Evolutionary conservation across 1,140 invertebrate species (phyloP), one percentile per base, ranked within the genome.

Genomic region (Rhynchophorus ferrugineus): DNA sequence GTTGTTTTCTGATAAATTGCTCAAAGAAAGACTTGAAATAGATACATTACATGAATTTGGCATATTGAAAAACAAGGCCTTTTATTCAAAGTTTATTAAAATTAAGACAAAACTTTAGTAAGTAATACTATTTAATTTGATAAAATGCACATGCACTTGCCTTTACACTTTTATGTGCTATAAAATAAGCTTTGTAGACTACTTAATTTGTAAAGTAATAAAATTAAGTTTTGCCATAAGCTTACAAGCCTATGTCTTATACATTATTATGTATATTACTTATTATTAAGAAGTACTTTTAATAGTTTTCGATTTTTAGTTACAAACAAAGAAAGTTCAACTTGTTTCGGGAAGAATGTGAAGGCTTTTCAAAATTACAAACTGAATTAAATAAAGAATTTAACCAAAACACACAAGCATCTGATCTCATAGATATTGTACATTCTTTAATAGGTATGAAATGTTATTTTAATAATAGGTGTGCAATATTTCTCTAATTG

Each of bases 291-390:
- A n/a, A 17, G 14, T 19, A 41, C 3, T 41, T 18, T 19, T 38
- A 34, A 21, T 9, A 39, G 18, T 17, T 48, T 9, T 7, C 43
- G 46, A 24, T 59, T 82, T 83, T 56, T 72, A 98, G 94, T 71
- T 99, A 98, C 70, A 99, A 99, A 70, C 97, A 99, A 70, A 84
- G 95, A 59, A 98, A 99, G 66, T 99, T 98, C 70, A 99, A 99
- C 76, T 77, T 99, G 51, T 91, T 98, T 65, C 79, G 95, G 43
- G 97, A 99, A 76, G 97, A 99, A 73, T 95, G 87, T 75, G 97
- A 99, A 81, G 97, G 97, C 3, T 99, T 95, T 75, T 88, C 95
- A 3, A 99, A 99, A 73, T 76, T 99, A 3, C 86, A 98, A 33
- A 86, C 91, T n/a, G 95, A 98, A 76, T 75, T 98, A 48, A 94